Percentiles rank a stretch among this genome's conserved stretches.
Conservation (phyloP, 1,140 invertebrate genomes). For the Cyclargus thomasi region DNA sequence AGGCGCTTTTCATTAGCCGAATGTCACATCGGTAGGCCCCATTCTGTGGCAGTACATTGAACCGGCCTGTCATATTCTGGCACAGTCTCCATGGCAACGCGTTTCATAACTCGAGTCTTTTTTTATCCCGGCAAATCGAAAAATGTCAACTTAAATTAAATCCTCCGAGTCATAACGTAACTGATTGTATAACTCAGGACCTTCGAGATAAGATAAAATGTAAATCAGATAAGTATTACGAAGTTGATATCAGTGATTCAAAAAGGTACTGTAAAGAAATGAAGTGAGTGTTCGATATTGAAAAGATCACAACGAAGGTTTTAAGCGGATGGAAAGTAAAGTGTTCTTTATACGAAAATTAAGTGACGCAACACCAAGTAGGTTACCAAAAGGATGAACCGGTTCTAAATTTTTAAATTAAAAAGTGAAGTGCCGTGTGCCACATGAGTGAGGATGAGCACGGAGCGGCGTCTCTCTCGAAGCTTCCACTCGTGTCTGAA, state of each 20-base stretch:
- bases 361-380: neutral
- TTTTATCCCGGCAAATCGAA: neutral
- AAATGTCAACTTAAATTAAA: neutral
- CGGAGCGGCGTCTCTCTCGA: slow-evolving; percentile 78
- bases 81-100: slow-evolving; percentile 45
- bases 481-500: slow-evolving; percentile 81
- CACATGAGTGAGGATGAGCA: slow-evolving; percentile 77
- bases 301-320: no score
- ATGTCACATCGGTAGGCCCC: slow-evolving; percentile 53
- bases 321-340: neutral
- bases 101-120: slow-evolving; percentile 36
- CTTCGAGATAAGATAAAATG: slow-evolving; percentile 24
- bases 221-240: slow-evolving; percentile 17
- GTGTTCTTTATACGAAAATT: slow-evolving; percentile 8
- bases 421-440: slow-evolving; percentile 41
- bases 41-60: slow-evolving; percentile 64
- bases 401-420: slow-evolving; percentile 11
- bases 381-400: neutral
- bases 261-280: slow-evolving; percentile 17
- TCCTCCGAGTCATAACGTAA: slow-evolving; percentile 8
- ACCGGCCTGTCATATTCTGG: slow-evolving; percentile 47
- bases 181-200: slow-evolving; percentile 19
- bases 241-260: slow-evolving; percentile 7
- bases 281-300: neutral
- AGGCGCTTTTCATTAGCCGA: slow-evolving; percentile 65